phyloP scores from a whole-genome alignment of 2,797 vertebrate genomes.

The Petrocephalus schoutedeni region DNA sequence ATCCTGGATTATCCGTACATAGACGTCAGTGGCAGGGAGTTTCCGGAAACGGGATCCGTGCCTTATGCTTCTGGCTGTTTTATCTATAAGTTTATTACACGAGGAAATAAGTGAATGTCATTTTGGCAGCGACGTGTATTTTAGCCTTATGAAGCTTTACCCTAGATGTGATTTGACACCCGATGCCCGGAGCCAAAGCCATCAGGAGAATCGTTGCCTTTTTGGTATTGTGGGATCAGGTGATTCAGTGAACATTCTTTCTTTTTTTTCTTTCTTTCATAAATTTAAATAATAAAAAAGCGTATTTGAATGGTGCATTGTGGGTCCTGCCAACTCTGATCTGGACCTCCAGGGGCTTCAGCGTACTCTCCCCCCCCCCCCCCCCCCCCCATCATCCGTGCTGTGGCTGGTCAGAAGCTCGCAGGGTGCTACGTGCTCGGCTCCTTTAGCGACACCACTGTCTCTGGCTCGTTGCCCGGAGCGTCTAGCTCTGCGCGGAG shows the following conservation, averaged over 20 bases:
- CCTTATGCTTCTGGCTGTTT: not conserved
- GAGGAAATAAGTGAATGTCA: constrained; percentile 9
- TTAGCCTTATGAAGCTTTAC: not conserved
- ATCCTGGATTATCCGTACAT: not conserved
- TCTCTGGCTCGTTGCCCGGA: constrained; percentile 66
- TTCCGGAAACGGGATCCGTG: not conserved
- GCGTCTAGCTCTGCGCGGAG: constrained; percentile 48
- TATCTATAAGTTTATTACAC: constrained; percentile 1
- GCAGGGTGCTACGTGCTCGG: constrained; percentile 51
- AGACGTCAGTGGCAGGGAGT: not conserved
- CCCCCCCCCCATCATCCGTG: constrained; percentile 31
- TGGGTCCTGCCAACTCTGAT: not conserved
- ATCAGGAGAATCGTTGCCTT: constrained; percentile 30
- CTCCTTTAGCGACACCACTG: constrained; percentile 64
- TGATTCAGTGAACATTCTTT: not conserved
- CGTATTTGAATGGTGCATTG: not conserved
- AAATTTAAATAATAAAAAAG: not conserved
- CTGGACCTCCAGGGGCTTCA: not conserved
- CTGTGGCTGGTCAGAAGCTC: constrained; percentile 46
- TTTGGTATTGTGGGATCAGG: not conserved
- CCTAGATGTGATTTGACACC: not conserved
- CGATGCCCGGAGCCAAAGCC: constrained; percentile 15
- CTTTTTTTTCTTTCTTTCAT: not conserved
- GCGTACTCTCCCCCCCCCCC: not conserved
- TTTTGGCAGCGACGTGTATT: not conserved